These are phyloP conservation scores for Protomyctophum bolini DNA, from an alignment of 2,113 vertebrate genomes.

Conservation along the genomic window DNA sequence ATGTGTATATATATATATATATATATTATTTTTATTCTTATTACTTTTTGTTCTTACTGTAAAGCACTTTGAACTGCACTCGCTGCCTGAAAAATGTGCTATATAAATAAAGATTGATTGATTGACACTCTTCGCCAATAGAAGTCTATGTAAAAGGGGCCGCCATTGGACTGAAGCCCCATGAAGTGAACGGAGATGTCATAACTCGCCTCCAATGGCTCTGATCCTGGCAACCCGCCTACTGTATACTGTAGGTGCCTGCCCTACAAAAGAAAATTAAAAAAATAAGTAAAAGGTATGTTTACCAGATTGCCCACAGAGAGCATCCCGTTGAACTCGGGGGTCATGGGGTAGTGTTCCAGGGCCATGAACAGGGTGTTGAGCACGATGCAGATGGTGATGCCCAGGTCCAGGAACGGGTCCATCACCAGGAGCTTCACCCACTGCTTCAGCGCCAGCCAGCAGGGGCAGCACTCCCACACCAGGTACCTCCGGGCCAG, in stretches of 20 bases:
- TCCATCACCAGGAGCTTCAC: conserved; percentile 95
- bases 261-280: background rate
- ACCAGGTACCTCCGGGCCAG: conserved; percentile 91
- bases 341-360: conserved; percentile 97
- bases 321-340: conserved; percentile 94
- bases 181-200: no score
- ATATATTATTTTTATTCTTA: no score
- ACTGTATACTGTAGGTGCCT: background rate
- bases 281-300: background rate
- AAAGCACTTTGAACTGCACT: no score
- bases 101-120: no score
- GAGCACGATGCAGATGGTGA: conserved; percentile 97
- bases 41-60: no score
- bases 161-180: no score
- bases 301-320: conserved; percentile 96
- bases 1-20: no score
- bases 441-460: conserved; percentile 89
- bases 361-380: conserved; percentile 99
- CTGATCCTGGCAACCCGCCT: conserved; percentile 13
- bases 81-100: no score
- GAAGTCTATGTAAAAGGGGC: no score
- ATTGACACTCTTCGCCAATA: no score
- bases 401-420: conserved; percentile 93
- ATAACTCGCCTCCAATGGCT: no score
- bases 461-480: conserved; percentile 92